phyloP scores from a whole-genome alignment of 2,888 invertebrate species.

The Platycnemis pennipes region DNA sequence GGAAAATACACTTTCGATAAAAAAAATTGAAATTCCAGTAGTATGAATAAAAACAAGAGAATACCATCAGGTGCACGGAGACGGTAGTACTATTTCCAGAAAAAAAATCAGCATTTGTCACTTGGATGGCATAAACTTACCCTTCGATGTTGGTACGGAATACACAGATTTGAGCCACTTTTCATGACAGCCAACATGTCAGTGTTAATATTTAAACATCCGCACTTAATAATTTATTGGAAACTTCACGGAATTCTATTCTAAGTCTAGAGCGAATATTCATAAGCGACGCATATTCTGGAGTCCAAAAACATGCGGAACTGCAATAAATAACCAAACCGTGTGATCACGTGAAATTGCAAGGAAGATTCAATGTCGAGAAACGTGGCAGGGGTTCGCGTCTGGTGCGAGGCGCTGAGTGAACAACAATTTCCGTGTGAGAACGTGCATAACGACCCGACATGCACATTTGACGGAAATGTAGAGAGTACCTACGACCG shows the following conservation, averaged over 20 bases:
- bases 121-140: too few species aligned
- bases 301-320: neutral
- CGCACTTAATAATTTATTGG: neutral
- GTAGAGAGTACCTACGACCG: neutral
- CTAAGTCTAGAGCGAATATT: neutral
- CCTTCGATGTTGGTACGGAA: too few species aligned
- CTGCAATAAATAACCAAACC: neutral
- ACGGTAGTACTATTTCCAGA: too few species aligned
- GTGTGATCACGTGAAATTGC: neutral
- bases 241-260: neutral
- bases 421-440: neutral
- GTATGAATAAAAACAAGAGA: too few species aligned
- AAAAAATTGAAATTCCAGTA: too few species aligned
- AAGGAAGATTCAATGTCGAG: neutral
- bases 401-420: neutral
- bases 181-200: neutral
- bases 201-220: neutral
- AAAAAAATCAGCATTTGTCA: too few species aligned
- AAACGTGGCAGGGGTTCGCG: neutral
- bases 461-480: neutral
- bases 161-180: neutral
- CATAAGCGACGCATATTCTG: neutral
- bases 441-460: neutral
- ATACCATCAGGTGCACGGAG: too few species aligned
- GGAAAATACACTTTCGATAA: too few species aligned